Conservation (phyloP, 1,140 invertebrate genomes). For the Temnothorax longispinosus region DNA sequence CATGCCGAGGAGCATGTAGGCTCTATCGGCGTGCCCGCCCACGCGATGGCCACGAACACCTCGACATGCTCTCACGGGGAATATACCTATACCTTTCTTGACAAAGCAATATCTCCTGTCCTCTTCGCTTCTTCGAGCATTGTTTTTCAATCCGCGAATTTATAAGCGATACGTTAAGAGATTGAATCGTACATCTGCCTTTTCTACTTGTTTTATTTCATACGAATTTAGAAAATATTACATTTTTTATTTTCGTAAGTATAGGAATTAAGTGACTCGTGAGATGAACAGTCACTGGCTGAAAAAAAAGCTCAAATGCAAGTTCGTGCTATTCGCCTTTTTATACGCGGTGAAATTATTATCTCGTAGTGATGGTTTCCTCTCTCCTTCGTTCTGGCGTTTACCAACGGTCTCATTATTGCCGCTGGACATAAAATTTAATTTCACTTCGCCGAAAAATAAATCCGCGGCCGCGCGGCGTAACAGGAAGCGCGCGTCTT, state of each 20-base stretch:
- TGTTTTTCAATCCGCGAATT: constrained; percentile 7
- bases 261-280: not conserved
- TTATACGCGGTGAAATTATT: constrained; percentile 66
- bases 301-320: constrained; percentile 5
- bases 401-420: constrained; percentile 70
- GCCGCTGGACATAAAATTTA: constrained; percentile 76
- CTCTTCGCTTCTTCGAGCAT: constrained; percentile 11
- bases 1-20: constrained; percentile 74
- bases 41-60: constrained; percentile 63
- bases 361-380: constrained; percentile 68
- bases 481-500: constrained; percentile 52
- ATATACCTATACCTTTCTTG: constrained; percentile 49
- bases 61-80: constrained; percentile 62
- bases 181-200: not conserved
- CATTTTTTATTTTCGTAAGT: not conserved
- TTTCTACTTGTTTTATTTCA: not conserved
- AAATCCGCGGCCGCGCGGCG: constrained; percentile 51
- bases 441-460: constrained; percentile 78
- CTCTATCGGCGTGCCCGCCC: constrained; percentile 74
- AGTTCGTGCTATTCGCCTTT: constrained; percentile 36
- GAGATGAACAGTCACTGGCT: not conserved
- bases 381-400: constrained; percentile 54
- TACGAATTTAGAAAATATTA: not conserved
- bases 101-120: constrained; percentile 58
- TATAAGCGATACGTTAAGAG: not conserved